These are phyloP conservation scores for Alentia gelatinosa DNA, from an alignment of 2,888 invertebrate species.

Conservation along the genomic window DNA sequence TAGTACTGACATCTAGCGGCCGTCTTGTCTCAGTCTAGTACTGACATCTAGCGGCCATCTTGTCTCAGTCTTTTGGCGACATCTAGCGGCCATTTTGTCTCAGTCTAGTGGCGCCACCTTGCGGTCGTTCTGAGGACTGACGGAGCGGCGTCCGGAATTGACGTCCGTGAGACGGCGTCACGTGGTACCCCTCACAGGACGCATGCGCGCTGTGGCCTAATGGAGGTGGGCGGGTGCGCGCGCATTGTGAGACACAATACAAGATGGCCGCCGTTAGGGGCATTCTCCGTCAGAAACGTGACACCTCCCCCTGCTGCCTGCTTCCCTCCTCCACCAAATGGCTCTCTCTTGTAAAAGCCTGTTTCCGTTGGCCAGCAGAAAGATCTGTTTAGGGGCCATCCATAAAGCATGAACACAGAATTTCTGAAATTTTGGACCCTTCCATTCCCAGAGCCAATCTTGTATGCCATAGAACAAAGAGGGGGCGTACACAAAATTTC, in stretches of 20 bases:
- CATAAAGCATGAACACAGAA: neutral
- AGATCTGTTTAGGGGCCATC: neutral
- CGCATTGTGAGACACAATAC: neutral
- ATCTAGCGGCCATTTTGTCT: neutral
- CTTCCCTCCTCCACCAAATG: neutral
- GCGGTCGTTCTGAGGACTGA: neutral
- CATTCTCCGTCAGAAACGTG: neutral
- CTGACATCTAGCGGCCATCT: neutral
- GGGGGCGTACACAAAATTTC: neutral
- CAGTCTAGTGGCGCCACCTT: neutral
- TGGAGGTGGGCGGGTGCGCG: neutral
- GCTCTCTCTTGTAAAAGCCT: neutral
- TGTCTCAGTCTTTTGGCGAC: too few relatives aligned
- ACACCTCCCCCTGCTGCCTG: neutral
- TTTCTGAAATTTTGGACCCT: neutral
- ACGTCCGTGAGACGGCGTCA: constrained; percentile 19
- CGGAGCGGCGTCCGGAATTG: neutral
- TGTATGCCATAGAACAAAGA: neutral
- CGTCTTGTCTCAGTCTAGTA: neutral
- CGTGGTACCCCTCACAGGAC: neutral
- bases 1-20: neutral
- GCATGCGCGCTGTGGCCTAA: neutral
- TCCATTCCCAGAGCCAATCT: neutral
- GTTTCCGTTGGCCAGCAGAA: too few relatives aligned
- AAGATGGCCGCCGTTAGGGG: neutral